Evolutionary conservation across 2,113 vertebrate genomes (phyloP), one percentile per base, ranked within the genome.

Genomic region (Chloroceryle aenea): DNA sequence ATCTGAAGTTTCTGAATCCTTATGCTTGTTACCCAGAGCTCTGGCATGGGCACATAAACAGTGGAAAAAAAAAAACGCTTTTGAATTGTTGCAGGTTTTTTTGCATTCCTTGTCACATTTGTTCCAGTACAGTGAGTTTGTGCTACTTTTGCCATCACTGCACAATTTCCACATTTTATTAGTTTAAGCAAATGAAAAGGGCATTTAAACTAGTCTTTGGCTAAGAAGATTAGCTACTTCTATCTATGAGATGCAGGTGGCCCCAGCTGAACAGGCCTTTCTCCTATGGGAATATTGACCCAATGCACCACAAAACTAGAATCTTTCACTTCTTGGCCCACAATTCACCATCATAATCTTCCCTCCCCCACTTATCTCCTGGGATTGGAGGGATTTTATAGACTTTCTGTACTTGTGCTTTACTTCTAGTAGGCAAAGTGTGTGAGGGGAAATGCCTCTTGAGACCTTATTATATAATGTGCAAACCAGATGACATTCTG

Each of bases 221-320:
- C 85, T 95, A 96, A 97, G 95, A 89, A 95, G 95, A 94, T 97
- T 96, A 95, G 68, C 68, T 86, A 20, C 45, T 88, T 94, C 85
- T 96, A 93, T 96, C 94, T 95, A 2, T 53, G 22, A 79, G 78
- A 85, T 87, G 78, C 94, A 94, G 94, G 83, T 42, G 3, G 47
- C 81, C 58, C 56, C 55, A 67, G 38, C 67, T 89, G 64, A 89
- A 80, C 55, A 66, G 42, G 14, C 11, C 18, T 78, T 96, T 93
- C 21, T 78, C 91, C 69, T 47, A 17, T 13, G 72, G 34, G 76
- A 81, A 75, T 92, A 43, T 85, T 85, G 61, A 92, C 93, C 76
- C 7, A 20, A 6, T 81, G 56, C 69, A 78, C 47, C 52, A 82
- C 55, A 55, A 66, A 76, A 80, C 43, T 30, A 36, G 8, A 80